Percentiles rank a stretch among this genome's conserved stretches.
Evolutionary conservation across 1,140 invertebrate genomes (phyloP).

Genomic region (Macrostomum lignano): DNA sequence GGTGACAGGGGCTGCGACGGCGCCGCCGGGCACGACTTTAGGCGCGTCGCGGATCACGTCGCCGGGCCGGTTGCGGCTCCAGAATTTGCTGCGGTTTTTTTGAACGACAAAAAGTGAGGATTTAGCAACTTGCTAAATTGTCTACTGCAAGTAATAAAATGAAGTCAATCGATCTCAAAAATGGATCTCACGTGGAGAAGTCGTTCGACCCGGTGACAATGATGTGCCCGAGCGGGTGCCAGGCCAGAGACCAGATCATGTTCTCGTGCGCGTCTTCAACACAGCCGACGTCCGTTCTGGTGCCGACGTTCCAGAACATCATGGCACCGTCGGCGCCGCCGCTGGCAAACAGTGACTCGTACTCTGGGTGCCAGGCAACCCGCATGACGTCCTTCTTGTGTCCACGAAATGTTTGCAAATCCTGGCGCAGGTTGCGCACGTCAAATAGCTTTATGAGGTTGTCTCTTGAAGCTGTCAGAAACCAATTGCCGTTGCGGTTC

Average conservation of each 20-base stretch:
- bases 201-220: constrained; percentile 89
- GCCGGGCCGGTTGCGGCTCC: background rate
- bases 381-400: constrained; percentile 93
- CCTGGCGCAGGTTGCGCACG: constrained; percentile 60
- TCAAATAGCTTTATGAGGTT: constrained; percentile 93
- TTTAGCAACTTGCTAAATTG: constrained; percentile 1
- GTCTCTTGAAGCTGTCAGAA: constrained; percentile 87
- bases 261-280: constrained; percentile 95
- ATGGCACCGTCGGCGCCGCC: constrained; percentile 89
- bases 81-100: constrained; percentile 13
- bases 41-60: constrained; percentile 31
- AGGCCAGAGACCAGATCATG: constrained; percentile 88
- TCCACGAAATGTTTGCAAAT: constrained; percentile 78
- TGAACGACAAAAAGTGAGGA: background rate
- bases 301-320: constrained; percentile 92
- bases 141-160: no score
- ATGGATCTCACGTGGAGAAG: constrained; percentile 47
- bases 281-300: constrained; percentile 81
- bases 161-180: no score
- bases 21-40: no score
- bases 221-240: constrained; percentile 96
- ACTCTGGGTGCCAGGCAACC: constrained; percentile 80
- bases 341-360: constrained; percentile 75
- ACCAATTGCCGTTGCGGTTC: constrained; percentile 97
- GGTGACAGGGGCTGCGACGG: constrained; percentile 32